Base-by-base conservation (phyloP, 2,113 vertebrate genomes). In the Albula glossodonta region DNA sequence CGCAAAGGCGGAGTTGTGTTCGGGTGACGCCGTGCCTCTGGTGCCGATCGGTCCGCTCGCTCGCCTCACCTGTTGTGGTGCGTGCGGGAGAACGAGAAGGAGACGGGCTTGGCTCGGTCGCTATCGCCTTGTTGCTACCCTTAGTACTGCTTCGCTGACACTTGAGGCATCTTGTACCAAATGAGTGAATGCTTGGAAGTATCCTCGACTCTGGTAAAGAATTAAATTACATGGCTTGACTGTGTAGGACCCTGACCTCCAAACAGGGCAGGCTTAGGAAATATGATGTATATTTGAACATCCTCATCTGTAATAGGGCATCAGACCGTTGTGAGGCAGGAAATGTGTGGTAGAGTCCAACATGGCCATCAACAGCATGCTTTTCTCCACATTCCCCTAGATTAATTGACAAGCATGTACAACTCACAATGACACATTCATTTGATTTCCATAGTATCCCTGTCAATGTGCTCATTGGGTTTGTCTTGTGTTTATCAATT, bases 1-100 rank as follows among this genome's bases (percentile, higher is more conserved):
- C 89, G 90, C 91, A 93, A 93, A 91, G 91, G 92, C 93, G 92
- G 92, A 88, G 89, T 87, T 93, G 88, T 1, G 91, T 94, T 93
- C 93, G 94, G 31, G 93, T 63, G 52, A 84, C 19, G 66, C 86
- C 56, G 79, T 13, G 41, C 81, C 84, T 86, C 84, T 83, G 79
- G 86, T 84, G 80, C 79, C 78, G 80, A 48, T 74, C 10, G 41
- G 53, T 74, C 41, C 19, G 53, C 25, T 85, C 83, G 78, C 25
- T 78, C 19, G 49, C 78, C 70, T 25, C 70, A 74, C 22, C 70
- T 3, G 70, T 74, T 8, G 70, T 22, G 70, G 22, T 22, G 6
- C 60, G 17, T 9, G 60, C 17, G 60, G 17, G 60, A 19, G 17
- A 22, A 19, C 19, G 60, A 5, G 60, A 5, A 19, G 60, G 17